Percentiles rank a stretch among this genome's conserved stretches.
Evolutionary conservation across 2,797 vertebrate species (phyloP).

Genomic region (Cyclopterus lumpus): DNA sequence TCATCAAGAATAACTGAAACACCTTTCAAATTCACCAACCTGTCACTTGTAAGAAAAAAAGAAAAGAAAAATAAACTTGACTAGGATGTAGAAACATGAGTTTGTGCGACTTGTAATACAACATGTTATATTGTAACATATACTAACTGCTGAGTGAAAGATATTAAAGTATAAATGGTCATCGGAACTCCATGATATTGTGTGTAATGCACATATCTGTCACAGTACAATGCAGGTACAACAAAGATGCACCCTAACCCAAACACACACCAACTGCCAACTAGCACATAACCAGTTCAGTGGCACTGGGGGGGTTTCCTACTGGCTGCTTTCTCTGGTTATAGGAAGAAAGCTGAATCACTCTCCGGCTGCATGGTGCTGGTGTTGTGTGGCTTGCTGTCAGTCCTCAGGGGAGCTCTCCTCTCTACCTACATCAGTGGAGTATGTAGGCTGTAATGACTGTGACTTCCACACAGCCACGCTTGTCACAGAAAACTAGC

Average conservation of each 20-base stretch:
- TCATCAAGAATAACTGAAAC: background rate
- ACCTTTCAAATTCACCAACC: too few species aligned
- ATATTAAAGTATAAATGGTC: background rate
- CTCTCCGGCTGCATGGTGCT: slow-evolving; percentile 66
- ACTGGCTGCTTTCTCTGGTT: slow-evolving; percentile 70
- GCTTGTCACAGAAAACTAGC: slow-evolving; percentile 39
- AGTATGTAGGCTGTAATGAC: slow-evolving; percentile 63
- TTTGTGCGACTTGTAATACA: background rate
- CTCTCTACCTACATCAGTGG: slow-evolving; percentile 66
- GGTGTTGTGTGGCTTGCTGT: slow-evolving; percentile 72
- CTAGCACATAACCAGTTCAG: slow-evolving; percentile 47
- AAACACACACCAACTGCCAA: slow-evolving; percentile 12
- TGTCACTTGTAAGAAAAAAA: background rate
- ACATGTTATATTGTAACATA: background rate
- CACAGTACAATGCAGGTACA: slow-evolving; percentile 22
- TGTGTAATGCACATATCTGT: background rate
- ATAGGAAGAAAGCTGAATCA: slow-evolving; percentile 79
- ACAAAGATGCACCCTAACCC: slow-evolving; percentile 24
- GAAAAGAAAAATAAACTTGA: background rate
- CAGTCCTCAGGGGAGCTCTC: slow-evolving; percentile 73
- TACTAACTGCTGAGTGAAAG: background rate
- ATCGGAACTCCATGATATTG: background rate
- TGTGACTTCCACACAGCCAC: slow-evolving; percentile 50
- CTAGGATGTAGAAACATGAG: background rate
- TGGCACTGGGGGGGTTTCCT: slow-evolving; percentile 60